phyloP scores from a whole-genome alignment of 2,888 invertebrate genomes.

The Nomada ruficornis region DNA sequence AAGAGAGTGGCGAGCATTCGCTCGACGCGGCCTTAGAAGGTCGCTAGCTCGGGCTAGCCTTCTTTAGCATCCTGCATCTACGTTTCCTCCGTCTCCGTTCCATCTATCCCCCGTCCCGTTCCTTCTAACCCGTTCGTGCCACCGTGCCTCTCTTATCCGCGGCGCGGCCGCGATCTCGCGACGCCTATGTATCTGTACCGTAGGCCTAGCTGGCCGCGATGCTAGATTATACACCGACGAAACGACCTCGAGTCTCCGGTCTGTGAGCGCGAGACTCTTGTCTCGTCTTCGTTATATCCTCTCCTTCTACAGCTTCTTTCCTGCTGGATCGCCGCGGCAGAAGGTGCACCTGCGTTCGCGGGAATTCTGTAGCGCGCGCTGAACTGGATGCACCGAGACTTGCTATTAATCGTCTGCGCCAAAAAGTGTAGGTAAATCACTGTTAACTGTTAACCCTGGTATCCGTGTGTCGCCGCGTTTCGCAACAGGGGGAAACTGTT shows the following conservation, averaged over 20 bases:
- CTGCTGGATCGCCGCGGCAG: conserved; percentile 21
- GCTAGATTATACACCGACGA: conserved; percentile 35
- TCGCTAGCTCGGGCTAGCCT: conserved; percentile 81
- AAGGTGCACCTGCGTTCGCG: conserved; percentile 62
- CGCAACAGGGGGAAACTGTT: no score
- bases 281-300: conserved; percentile 34
- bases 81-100: conserved; percentile 47
- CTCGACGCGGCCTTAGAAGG: conserved; percentile 81
- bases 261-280: conserved; percentile 34
- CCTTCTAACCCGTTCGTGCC: neutral
- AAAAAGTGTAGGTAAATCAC: no score
- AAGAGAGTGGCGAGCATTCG: conserved; percentile 73
- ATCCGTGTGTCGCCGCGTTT: no score
- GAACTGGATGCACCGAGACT: conserved; percentile 4
- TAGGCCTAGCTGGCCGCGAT: conserved; percentile 41
- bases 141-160: conserved; percentile 38
- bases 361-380: conserved; percentile 48
- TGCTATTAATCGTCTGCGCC: no score
- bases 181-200: conserved; percentile 62
- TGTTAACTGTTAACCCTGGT: no score
- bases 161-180: conserved; percentile 43
- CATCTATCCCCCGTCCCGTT: conserved; percentile 1
- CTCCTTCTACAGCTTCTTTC: conserved; percentile 3
- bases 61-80: conserved; percentile 79
- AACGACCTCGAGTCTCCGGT: conserved; percentile 60